Percentiles rank a stretch among this genome's conserved stretches.
Conservation (phyloP, 1,140 invertebrate genomes). For the Agrypnia vestita region DNA sequence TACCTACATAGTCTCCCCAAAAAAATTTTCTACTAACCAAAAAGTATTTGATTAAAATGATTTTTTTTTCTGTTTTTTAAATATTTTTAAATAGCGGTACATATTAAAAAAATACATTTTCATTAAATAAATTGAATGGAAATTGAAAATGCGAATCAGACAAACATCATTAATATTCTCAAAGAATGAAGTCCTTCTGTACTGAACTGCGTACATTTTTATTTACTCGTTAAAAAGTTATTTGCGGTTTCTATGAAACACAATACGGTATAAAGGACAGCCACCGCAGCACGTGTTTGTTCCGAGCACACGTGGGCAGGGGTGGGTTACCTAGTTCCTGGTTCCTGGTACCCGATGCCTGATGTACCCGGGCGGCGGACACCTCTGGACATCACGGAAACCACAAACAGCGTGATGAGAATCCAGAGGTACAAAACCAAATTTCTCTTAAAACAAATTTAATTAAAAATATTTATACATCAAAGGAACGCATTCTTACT, state of each 20-base stretch:
- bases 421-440: conserved; percentile 3
- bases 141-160: too few relatives aligned
- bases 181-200: not conserved
- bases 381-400: conserved; percentile 6
- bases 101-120: too few relatives aligned
- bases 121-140: too few relatives aligned
- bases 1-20: too few relatives aligned
- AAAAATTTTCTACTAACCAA: too few relatives aligned
- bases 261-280: not conserved
- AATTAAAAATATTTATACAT: too few relatives aligned
- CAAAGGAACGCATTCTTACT: too few relatives aligned
- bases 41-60: too few relatives aligned
- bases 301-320: not conserved
- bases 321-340: not conserved
- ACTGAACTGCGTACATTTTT: not conserved
- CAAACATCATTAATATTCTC: too few relatives aligned
- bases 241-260: conserved; percentile 15
- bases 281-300: conserved; percentile 11
- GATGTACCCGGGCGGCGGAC: not conserved
- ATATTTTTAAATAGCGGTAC: too few relatives aligned
- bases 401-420: not conserved
- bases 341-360: not conserved
- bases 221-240: conserved; percentile 13
- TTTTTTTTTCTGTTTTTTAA: too few relatives aligned
- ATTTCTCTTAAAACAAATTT: too few relatives aligned